Evolutionary conservation across 2,888 invertebrate species (phyloP).

Genomic region (Agrotis clavis): DNA sequence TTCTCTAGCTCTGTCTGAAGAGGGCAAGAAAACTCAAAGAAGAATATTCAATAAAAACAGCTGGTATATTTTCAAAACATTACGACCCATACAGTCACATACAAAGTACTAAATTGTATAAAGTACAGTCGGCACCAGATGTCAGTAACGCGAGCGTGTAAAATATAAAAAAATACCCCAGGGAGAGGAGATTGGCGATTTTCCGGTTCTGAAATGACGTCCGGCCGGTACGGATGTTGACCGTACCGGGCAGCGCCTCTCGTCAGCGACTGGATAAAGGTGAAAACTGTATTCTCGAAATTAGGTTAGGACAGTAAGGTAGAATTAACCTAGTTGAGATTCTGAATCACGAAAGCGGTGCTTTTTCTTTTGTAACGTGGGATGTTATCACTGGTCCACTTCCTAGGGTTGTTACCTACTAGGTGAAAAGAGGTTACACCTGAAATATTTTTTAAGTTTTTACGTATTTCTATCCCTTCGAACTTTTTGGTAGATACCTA

Average conservation of each 20-base stretch:
- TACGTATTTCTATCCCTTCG: too few relatives aligned
- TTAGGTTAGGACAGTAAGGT: constrained; percentile 64
- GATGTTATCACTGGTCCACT: constrained; percentile 1
- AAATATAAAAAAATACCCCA: constrained; percentile 75
- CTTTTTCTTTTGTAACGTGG: constrained; percentile 26
- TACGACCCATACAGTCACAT: constrained; percentile 19
- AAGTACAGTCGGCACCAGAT: constrained; percentile 62
- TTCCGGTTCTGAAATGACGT: constrained; percentile 89
- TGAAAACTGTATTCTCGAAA: constrained; percentile 63
- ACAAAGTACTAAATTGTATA: constrained; percentile 51
- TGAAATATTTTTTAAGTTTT: background rate
- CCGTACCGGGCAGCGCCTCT: constrained; percentile 72
- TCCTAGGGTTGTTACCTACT: background rate
- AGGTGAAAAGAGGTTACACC: background rate
- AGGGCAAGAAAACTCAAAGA: background rate
- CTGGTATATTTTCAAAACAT: background rate
- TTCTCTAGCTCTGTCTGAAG: background rate
- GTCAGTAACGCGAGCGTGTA: constrained; percentile 64
- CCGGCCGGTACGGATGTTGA: constrained; percentile 88
- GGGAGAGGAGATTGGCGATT: constrained; percentile 88
- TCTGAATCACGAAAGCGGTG: constrained; percentile 10
- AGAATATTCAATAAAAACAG: background rate
- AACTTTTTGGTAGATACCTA: background rate
- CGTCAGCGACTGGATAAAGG: constrained; percentile 64
- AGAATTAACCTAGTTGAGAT: constrained; percentile 58